A percentile compares a stretch with the other conserved stretches of the same genome.
Evolutionary conservation across 1,140 invertebrate species (phyloP).

Genomic region (Heliothis subflexa): DNA sequence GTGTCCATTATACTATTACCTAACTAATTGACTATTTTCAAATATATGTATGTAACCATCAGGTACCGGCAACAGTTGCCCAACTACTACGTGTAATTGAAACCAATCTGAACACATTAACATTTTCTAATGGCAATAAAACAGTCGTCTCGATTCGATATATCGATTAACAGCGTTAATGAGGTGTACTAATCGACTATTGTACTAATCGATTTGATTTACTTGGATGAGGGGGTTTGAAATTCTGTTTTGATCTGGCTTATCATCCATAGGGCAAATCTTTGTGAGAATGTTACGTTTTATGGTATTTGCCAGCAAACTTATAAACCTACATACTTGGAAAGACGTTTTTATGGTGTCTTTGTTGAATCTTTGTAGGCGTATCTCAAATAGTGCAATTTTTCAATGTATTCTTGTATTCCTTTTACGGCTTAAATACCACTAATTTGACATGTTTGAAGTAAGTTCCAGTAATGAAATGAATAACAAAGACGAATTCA

Average conservation of each 20-base stretch:
- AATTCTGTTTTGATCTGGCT: too few relatives aligned
- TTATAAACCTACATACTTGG: not conserved
- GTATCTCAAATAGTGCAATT: not conserved
- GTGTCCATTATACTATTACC: constrained; percentile 3
- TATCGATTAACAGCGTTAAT: not conserved
- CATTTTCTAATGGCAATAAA: not conserved
- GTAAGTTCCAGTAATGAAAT: constrained; percentile 16
- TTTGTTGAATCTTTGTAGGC: not conserved
- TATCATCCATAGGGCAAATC: too few relatives aligned
- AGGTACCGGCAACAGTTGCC: constrained; percentile 8
- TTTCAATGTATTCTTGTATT: not conserved
- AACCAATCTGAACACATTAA: not conserved
- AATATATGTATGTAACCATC: constrained; percentile 9
- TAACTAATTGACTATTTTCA: constrained; percentile 20
- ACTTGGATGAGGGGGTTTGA: too few relatives aligned
- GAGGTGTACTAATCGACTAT: too few relatives aligned
- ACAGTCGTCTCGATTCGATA: not conserved
- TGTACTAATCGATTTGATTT: too few relatives aligned
- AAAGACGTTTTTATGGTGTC: not conserved
- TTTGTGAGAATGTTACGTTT: not conserved
- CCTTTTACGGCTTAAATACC: not conserved
- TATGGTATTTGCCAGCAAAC: not conserved
- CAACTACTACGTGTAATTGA: constrained; percentile 2
- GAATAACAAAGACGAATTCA: constrained; percentile 11
- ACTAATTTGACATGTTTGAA: constrained; percentile 20